Evolutionary conservation across 2,113 vertebrate species (phyloP), one percentile per base, ranked within the genome.

Genomic region (Pipra filicauda): DNA sequence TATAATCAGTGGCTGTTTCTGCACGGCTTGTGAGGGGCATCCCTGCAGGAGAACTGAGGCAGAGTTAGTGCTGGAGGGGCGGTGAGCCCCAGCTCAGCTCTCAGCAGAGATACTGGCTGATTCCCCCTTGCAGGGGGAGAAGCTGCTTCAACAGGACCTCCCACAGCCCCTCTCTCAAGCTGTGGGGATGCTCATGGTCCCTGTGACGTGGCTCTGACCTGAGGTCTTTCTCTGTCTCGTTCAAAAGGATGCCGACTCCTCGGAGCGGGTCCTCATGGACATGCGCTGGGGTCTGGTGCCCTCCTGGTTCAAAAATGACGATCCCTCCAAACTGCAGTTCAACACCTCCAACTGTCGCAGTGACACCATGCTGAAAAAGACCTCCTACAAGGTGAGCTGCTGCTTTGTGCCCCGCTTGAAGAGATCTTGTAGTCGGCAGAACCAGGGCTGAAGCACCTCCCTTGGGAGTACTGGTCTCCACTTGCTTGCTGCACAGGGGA

Each of bases 221-320:
- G 10, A 41, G 39, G 15, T 19, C 16, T 71, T 59, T 71, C 69
- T 94, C 58, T 81, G 3, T 77, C 64, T 93, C 15, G 0, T 91
- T 43, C 1, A 2, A 77, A 96, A 99, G 99, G 97, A 97, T 91
- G 98, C 98, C 1, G 98, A 99, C 55, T 98, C 98, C 43, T 99
- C 98, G 0, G 98, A 99, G 89, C 98, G 98, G 58, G 97, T 99
- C 49, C 97, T 99, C 78, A 97, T 98, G 37, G 98, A 98, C 16
- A 99, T 99, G 99, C 98, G 99, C 28, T 99, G 99, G 99, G 99
- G 99, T 55, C 97, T 99, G 37, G 79, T 99, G 41, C 99, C 99
- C 8, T 95, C 98, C 35, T 99, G 99, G 99, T 99, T 99, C 96
- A 99, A 97, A 82, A 98, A 99, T 77, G 90, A 81, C 2, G 98